phyloP scores from a whole-genome alignment of 2,113 vertebrate genomes.

The Ctenomys sociabilis region DNA sequence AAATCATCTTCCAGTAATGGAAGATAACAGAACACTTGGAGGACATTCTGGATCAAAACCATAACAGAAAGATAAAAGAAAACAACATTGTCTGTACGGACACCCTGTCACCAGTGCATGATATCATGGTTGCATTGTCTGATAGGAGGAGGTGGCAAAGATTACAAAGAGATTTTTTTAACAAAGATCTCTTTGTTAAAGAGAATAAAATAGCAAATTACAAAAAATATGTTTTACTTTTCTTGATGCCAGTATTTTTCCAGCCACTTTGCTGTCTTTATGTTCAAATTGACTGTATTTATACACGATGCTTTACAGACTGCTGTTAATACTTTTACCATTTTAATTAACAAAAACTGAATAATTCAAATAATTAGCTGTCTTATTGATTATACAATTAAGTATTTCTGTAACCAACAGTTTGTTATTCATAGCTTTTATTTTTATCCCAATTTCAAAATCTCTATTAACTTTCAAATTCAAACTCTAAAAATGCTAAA shows the following conservation, averaged over 20 bases:
- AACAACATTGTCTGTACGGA: neutral
- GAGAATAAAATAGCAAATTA: no score
- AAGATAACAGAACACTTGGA: neutral
- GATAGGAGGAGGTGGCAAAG: neutral
- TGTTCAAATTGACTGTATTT: neutral
- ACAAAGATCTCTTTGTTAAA: no score
- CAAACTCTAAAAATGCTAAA: neutral
- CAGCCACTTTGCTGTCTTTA: neutral
- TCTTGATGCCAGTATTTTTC: neutral
- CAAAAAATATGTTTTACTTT: neutral
- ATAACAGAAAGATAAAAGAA: neutral
- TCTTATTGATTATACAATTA: slow-evolving; percentile 9
- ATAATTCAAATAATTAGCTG: neutral
- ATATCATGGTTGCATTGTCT: neutral
- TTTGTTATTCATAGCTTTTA: neutral
- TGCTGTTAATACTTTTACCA: neutral
- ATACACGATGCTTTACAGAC: neutral
- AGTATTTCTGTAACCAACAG: neutral
- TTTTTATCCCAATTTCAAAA: neutral
- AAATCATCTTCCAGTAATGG: neutral
- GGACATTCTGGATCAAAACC: neutral
- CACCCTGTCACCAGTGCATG: neutral
- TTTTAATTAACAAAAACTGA: neutral
- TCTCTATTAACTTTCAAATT: slow-evolving; percentile 1
- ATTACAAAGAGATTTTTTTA: neutral